Evolutionary conservation across 2,888 invertebrate species (phyloP), one percentile per base, ranked within the genome.

Genomic region (Xanthorhoe spadicearia): DNA sequence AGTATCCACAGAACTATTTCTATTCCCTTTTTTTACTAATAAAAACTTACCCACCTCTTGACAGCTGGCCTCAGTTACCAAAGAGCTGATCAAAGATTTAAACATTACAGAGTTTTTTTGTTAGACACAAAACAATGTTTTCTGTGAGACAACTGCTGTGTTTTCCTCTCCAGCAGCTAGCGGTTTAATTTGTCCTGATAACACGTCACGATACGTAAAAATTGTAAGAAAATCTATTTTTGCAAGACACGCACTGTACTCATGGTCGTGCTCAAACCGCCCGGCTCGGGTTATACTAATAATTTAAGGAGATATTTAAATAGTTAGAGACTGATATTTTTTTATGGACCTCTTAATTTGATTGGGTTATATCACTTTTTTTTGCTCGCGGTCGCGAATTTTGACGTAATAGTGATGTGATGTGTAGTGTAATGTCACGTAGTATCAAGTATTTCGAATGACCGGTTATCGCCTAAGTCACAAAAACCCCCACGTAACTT

Each of bases 1-100:
- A 18, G 15, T 18, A 17, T 53, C n/a, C 38, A 38, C n/a, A 8
- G 23, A 38, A 53, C 35, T 32, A 13, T 9, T 13, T 4, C 9
- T 1, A 59, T 66, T 59, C 50, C 67, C 57, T 71, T 56, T 53
- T 59, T 68, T 72, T 74, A 43, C 66, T 74, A 68, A 74, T 69
- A 80, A 86, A 92, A 93, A 95, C 95, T 95, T 95, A 95, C 95
- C 95, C 93, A 96, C 96, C 96, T 96, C 96, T 95, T 95, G 95
- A 94, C 95, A 95, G 92, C 94, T 94, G 89, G 95, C 95, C 90
- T 94, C 93, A 85, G 94, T 92, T 84, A 95, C 88, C 85, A 95
- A 88, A 89, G 93, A 93, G 87, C 94, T 92, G 83, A 89, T 93
- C 93, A 95, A 94, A 90, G 93, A 91, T 90, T 91, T 94, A 93